Evolutionary conservation across 1,140 invertebrate species (phyloP), one percentile per base, ranked within the genome.

Genomic region (Subanguina moxae): DNA sequence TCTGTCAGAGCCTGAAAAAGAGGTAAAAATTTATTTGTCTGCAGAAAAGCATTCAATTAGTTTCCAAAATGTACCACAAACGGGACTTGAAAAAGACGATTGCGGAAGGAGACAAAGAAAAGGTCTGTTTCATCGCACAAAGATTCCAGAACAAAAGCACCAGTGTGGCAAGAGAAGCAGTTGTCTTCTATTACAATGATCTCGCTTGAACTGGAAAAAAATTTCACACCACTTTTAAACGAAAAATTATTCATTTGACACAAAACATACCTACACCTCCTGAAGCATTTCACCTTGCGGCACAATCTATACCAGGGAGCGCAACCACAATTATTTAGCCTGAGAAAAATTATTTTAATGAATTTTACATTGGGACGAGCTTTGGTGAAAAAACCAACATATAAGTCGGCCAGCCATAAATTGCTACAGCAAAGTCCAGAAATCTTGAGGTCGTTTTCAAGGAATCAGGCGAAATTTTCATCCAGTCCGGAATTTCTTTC

Each of bases 371-470:
- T 0, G 5, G 30, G 21, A 8, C 25, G 15, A 32, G 1, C 19
- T n/a, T 32, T 7, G 32, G n/a, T 15, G 38, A 19, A 11, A 59
- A 59, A 28, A 11, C 32, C 11, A 5, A 43, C 74, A 93, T 83
- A 71, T 90, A 90, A 74, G 90, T 90, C n/a, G 90, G 89, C 90
- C 91, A 94, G 0, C 91, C 90, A 82, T 93, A 94, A n/a, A 88
- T 88, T 0, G 90, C 89, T 75, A 90, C 87, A 0, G 91, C 90
- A 74, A 90, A 87, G 78, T 89, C 87, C 64, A 92, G 84, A 75
- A 89, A 91, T 83, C 92, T 88, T 56, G 86, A 78, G 0, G 90
- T 90, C 74, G 87, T 87, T 68, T 89, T 87, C 56, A 91, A 78
- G 72, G 88, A 90, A 89, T 91, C 91, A 56, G 83, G 75, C 3